Conservation (phyloP, 2,888 invertebrate genomes). For the Cinara cedri region DNA sequence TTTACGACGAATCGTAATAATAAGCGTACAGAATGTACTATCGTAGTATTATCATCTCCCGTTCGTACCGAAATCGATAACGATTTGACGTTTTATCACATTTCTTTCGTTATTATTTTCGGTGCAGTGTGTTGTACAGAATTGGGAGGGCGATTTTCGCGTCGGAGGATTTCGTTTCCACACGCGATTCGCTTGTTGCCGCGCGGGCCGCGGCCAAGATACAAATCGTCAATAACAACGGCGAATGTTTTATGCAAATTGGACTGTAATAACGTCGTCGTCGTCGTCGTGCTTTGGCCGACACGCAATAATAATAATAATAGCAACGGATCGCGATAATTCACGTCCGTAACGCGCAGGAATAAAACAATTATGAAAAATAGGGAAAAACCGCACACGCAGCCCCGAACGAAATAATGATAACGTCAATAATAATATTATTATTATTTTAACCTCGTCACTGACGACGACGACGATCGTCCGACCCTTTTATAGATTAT, state of each 20-base stretch:
- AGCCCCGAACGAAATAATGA: too few species aligned
- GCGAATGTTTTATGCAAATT: constrained; percentile 38
- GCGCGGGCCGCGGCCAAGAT: background rate
- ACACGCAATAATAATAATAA: constrained; percentile 16
- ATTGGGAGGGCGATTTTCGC: too few species aligned
- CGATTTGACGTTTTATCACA: too few species aligned
- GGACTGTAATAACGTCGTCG: constrained; percentile 6
- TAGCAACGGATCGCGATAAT: constrained; percentile 37
- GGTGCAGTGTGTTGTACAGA: too few species aligned
- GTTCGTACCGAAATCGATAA: too few species aligned
- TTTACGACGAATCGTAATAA: too few species aligned
- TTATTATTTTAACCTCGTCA: constrained; percentile 28
- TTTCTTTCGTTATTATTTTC: too few species aligned
- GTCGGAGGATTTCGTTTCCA: constrained; percentile 27
- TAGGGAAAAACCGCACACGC: background rate
- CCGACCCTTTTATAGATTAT: background rate
- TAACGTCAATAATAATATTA: background rate
- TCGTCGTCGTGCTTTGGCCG: background rate
- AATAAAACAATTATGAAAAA: background rate
- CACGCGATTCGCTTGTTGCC: constrained; percentile 39
- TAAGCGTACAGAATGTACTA: too few species aligned
- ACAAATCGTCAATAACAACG: constrained; percentile 38
- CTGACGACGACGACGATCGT: background rate
- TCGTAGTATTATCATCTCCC: too few species aligned
- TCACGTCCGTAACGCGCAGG: background rate